phyloP scores from a whole-genome alignment of 1,140 invertebrate genomes.

The Drosophila carrolli region DNA sequence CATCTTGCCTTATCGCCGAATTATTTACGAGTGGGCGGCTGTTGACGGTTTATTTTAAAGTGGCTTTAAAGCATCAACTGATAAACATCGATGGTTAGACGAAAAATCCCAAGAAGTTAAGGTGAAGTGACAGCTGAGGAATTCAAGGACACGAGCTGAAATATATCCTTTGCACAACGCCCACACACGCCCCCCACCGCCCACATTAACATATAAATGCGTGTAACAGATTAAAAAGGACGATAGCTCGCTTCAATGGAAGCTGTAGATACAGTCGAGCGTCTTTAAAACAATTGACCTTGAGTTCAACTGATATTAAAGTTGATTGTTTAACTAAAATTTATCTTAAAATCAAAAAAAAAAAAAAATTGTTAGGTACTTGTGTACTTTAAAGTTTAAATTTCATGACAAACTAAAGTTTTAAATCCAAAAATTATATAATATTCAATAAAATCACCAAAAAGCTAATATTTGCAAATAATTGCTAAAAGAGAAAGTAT shows the following conservation, averaged over 20 bases:
- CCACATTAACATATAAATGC: slow-evolving; percentile 75
- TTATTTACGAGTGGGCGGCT: slow-evolving; percentile 26
- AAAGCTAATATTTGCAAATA: no score
- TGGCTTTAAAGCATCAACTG: slow-evolving; percentile 35
- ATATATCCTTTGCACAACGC: slow-evolving; percentile 33
- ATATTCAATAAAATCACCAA: not conserved
- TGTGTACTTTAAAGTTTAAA: no score
- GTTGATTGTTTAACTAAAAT: no score
- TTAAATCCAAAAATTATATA: not conserved
- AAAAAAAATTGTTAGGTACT: no score
- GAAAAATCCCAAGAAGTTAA: slow-evolving; percentile 19
- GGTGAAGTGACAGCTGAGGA: slow-evolving; percentile 40
- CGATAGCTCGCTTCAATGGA: slow-evolving; percentile 24
- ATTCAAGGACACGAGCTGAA: slow-evolving; percentile 43
- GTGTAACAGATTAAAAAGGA: slow-evolving; percentile 55
- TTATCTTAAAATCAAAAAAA: no score
- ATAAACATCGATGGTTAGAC: slow-evolving; percentile 44
- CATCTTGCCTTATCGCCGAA: slow-evolving; percentile 27
- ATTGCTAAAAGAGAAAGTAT: no score
- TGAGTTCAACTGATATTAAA: no score
- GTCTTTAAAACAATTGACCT: not conserved
- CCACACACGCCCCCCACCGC: slow-evolving; percentile 14
- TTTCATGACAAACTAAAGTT: not conserved
- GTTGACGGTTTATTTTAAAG: slow-evolving; percentile 18
- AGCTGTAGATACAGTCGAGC: slow-evolving; percentile 18